These are phyloP conservation scores for Dione juno DNA, from an alignment of 2,888 invertebrate species.

Conservation along the genomic window DNA sequence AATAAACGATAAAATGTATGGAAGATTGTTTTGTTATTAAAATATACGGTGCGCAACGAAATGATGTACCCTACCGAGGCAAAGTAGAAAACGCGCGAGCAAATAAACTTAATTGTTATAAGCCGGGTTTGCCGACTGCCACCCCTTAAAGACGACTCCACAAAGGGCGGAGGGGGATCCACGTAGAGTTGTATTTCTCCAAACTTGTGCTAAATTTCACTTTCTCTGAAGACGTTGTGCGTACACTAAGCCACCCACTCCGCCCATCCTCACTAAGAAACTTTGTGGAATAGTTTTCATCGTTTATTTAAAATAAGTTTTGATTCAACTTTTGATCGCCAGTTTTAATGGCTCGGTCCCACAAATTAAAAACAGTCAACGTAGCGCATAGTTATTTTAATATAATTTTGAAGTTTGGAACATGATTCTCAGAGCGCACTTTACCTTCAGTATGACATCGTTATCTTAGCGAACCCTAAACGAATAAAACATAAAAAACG, in stretches of 20 bases:
- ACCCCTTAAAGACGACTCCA: slow-evolving; percentile 61
- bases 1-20: slow-evolving; percentile 27
- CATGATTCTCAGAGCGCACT: slow-evolving; percentile 66
- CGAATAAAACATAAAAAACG: slow-evolving; percentile 83
- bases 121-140: slow-evolving; percentile 75
- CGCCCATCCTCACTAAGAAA: slow-evolving; percentile 61
- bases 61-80: slow-evolving; percentile 40
- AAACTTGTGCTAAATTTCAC: slow-evolving; percentile 84
- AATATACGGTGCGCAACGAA: slow-evolving; percentile 33
- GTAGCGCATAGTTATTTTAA: slow-evolving; percentile 15
- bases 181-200: slow-evolving; percentile 78
- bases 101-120: slow-evolving; percentile 83
- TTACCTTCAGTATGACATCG: slow-evolving; percentile 75
- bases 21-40: slow-evolving; percentile 30
- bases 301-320: slow-evolving; percentile 51
- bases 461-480: slow-evolving; percentile 82
- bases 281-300: slow-evolving; percentile 68
- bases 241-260: slow-evolving; percentile 77
- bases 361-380: slow-evolving; percentile 18
- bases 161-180: slow-evolving; percentile 61
- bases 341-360: slow-evolving; percentile 8
- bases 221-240: slow-evolving; percentile 82
- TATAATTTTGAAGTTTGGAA: slow-evolving; percentile 44
- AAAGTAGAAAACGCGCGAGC: slow-evolving; percentile 72
- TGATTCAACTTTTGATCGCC: slow-evolving; percentile 29